A percentile compares a stretch with the other conserved stretches of the same genome.
Conservation (phyloP, 2,888 invertebrate species). For the Sabatieria punctata region DNA sequence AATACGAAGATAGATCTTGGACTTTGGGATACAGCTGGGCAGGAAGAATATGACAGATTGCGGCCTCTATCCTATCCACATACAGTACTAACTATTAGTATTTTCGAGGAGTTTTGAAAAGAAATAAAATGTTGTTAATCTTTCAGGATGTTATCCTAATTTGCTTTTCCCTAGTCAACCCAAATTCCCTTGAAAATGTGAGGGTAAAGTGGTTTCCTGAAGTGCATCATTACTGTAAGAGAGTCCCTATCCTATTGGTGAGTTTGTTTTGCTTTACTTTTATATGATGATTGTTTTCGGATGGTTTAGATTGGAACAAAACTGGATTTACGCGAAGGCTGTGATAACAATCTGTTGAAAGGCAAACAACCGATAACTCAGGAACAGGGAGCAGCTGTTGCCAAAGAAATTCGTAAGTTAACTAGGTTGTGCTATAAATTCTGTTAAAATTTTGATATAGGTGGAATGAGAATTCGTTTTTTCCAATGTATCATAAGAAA, state of each 20-base stretch:
- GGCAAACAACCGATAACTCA: slow-evolving; percentile 96
- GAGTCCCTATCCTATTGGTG: slow-evolving; percentile 86
- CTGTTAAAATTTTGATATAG: too few species aligned
- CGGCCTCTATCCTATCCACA: slow-evolving; percentile 92
- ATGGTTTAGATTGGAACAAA: slow-evolving; percentile 86
- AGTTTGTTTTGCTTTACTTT: background rate
- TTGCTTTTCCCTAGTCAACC: slow-evolving; percentile 95
- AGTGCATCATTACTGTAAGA: slow-evolving; percentile 97
- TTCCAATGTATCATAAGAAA: too few species aligned
- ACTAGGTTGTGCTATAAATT: too few species aligned
- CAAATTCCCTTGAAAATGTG: slow-evolving; percentile 97
- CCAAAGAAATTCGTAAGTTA: slow-evolving; percentile 87
- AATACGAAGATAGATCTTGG: slow-evolving; percentile 93
- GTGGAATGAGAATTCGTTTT: too few species aligned
- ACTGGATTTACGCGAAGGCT: slow-evolving; percentile 83
- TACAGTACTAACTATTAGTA: too few species aligned
- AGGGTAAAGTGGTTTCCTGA: slow-evolving; percentile 99
- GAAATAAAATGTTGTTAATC: too few species aligned
- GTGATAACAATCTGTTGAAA: slow-evolving; percentile 85
- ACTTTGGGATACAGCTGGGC: slow-evolving; percentile 86
- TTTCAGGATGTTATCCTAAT: slow-evolving; percentile 78
- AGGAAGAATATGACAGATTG: slow-evolving; percentile 89
- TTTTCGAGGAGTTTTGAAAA: slow-evolving; percentile 15
- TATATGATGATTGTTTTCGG: background rate
- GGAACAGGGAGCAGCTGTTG: slow-evolving; percentile 89